Evolutionary conservation across 2,888 invertebrate genomes (phyloP).

Genomic region (Orgyia antiqua): DNA sequence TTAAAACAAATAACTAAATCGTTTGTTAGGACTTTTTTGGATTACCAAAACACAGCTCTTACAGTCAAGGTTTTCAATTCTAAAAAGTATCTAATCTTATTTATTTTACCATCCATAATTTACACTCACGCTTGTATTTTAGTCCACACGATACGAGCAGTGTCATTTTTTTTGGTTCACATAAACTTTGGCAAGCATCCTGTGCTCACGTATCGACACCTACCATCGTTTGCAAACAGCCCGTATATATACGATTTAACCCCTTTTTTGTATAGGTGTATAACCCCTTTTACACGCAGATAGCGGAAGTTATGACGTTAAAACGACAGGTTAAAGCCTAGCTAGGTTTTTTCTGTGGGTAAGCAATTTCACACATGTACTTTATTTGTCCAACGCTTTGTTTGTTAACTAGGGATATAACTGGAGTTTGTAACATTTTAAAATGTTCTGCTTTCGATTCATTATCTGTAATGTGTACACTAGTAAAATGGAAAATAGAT

Average conservation of each 20-base stretch:
- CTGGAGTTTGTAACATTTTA: no score
- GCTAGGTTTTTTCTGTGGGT: slow-evolving; percentile 1
- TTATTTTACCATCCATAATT: no score
- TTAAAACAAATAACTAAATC: no score
- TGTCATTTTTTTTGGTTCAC: slow-evolving; percentile 10
- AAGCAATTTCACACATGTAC: not conserved
- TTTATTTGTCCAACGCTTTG: not conserved
- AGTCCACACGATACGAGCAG: not conserved
- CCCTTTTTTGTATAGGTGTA: slow-evolving; percentile 6
- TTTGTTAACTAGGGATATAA: no score
- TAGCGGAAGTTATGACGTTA: slow-evolving; percentile 4
- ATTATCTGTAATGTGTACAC: no score
- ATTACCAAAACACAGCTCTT: no score
- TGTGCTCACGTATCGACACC: slow-evolving; percentile 6
- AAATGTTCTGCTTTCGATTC: no score
- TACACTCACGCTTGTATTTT: not conserved
- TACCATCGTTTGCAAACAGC: slow-evolving; percentile 2
- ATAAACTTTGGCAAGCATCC: slow-evolving; percentile 3
- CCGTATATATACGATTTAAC: slow-evolving; percentile 1
- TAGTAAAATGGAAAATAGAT: no score
- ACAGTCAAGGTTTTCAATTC: no score
- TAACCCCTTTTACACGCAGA: slow-evolving; percentile 3
- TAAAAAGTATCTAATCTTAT: no score
- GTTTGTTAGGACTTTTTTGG: no score
- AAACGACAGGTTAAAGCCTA: not conserved